Base-by-base conservation (phyloP, 2,113 vertebrate genomes). In the Tachysurus vachellii region DNA sequence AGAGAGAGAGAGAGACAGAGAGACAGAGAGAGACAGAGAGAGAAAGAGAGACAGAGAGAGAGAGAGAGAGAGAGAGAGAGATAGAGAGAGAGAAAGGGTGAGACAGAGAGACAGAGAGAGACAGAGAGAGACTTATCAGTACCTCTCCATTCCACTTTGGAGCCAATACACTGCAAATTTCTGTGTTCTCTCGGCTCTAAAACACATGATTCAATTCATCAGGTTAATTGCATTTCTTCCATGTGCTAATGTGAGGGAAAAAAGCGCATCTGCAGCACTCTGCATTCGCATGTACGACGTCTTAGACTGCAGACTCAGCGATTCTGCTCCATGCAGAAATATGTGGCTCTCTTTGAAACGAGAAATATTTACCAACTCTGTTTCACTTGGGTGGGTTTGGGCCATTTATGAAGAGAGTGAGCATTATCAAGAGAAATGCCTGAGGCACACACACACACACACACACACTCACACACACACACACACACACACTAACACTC, bases 401-500 rank as follows among this genome's bases (percentile, higher is more conserved):
- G 16, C n/a, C 56, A 36, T 26, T 4, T 21, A 19, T 59, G 77
- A 73, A 81, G 85, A 9, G 26, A 50, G 68, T 2, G 21, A 87
- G 86, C n/a, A 31, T 19, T 53, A 44, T 68, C 56, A 28, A 44
- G 42, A 10, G 16, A 59, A 12, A 26, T 11, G 16, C 23, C 47
- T 70, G 28, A 59, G 10, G 19, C 56, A 44, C 17, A 21, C 77
- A 57, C 16, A 8, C 68, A 71, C 36, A 36, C 36, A 36, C 36
- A 36, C 36, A 36, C 36, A 36, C 36, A 36, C 36, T 5, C 56
- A 44, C 17, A 21, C 77, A 57, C 16, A 8, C 68, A 71, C 68
- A 70, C 28, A 70, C 62, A 50, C 47, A 7, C 8, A 50, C 47
- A 50, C 47, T 54, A n/a, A 23, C 36, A 88, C 94, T 91, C 93